These are phyloP conservation scores for Drosophila tani DNA, from an alignment of 1,140 invertebrate species.

Conservation along the genomic window DNA sequence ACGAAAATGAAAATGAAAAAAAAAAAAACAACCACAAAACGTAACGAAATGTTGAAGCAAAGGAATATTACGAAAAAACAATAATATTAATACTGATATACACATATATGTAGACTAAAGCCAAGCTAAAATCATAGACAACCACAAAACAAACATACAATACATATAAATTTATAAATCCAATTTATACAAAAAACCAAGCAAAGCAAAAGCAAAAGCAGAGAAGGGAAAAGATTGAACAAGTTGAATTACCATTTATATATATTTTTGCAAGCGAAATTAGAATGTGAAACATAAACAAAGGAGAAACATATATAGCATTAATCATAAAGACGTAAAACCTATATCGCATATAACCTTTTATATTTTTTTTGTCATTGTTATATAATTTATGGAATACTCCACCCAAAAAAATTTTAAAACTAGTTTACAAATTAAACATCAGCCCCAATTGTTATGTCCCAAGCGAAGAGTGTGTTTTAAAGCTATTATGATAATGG, in stretches of 20 bases:
- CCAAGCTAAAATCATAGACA: conserved; percentile 75
- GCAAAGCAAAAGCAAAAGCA: conserved; percentile 12
- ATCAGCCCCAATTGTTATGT: conserved; percentile 25
- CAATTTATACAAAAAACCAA: conserved; percentile 64
- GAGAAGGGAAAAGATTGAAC: conserved; percentile 27
- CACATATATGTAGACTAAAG: conserved; percentile 67
- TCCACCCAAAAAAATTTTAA: conserved; percentile 46
- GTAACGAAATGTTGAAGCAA: conserved; percentile 47
- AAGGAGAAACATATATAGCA: conserved; percentile 43
- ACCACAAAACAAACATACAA: conserved; percentile 43
- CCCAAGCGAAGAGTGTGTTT: conserved; percentile 33
- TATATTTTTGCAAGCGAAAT: conserved; percentile 79
- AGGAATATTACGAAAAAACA: conserved; percentile 60
- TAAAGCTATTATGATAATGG: conserved; percentile 13
- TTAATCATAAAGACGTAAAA: conserved; percentile 56
- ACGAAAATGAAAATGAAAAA: conserved; percentile 32
- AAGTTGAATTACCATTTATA: conserved; percentile 55
- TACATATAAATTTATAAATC: conserved; percentile 63
- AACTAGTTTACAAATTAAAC: conserved; percentile 2
- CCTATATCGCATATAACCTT: not conserved
- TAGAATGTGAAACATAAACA: conserved; percentile 69
- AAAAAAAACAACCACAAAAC: conserved; percentile 39
- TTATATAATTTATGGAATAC: conserved; percentile 67
- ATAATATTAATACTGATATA: conserved; percentile 63
- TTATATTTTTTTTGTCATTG: conserved; percentile 49